phyloP scores from a whole-genome alignment of 2,888 invertebrate genomes.

The Dryomyza anilis region DNA sequence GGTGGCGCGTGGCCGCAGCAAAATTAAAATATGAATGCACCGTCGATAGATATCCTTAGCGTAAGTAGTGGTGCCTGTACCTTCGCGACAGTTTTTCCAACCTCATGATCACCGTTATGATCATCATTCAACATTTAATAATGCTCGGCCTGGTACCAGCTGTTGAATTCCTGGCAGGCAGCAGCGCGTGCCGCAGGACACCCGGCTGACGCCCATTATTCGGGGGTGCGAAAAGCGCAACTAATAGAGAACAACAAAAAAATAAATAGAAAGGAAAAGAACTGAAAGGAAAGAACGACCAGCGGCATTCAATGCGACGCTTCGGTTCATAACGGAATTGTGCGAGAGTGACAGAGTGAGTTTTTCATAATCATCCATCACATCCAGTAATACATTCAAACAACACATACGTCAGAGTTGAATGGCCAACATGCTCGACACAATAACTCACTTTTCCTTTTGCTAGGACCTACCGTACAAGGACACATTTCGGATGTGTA shows the following conservation, averaged over 20 bases:
- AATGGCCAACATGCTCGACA: too few relatives aligned
- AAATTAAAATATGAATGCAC: not conserved
- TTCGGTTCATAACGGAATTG: constrained; percentile 10
- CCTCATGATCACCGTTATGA: too few relatives aligned
- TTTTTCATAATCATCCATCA: not conserved
- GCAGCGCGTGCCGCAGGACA: not conserved
- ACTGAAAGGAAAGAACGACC: not conserved
- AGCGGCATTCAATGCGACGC: too few relatives aligned
- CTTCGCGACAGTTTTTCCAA: too few relatives aligned
- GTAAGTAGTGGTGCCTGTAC: too few relatives aligned
- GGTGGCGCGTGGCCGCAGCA: not conserved
- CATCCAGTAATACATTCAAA: not conserved
- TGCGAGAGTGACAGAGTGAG: not conserved
- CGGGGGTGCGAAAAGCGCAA: not conserved
- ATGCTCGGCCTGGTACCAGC: not conserved
- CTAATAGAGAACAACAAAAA: not conserved
- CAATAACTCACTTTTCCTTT: too few relatives aligned
- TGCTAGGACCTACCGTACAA: too few relatives aligned
- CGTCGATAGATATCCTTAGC: not conserved
- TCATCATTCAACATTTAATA: not conserved
- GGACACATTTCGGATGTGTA: too few relatives aligned
- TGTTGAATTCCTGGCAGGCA: not conserved
- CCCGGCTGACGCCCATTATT: not conserved
- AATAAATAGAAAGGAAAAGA: not conserved
- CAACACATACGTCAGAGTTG: too few relatives aligned